These are phyloP conservation scores for Lophotriccus pileatus DNA, from an alignment of 2,797 vertebrate genomes.

Conservation along the genomic window DNA sequence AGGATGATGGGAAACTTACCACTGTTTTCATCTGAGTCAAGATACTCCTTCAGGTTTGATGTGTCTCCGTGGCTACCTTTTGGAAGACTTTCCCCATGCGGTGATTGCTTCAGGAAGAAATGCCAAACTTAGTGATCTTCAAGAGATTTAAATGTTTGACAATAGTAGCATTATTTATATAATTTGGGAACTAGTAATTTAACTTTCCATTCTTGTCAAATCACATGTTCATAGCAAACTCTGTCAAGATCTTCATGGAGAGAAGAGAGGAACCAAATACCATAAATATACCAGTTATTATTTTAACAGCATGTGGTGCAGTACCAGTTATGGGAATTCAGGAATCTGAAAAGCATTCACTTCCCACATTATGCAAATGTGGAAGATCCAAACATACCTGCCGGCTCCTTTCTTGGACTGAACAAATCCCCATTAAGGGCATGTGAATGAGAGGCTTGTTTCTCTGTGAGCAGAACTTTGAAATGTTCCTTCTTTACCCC, in stretches of 20 bases:
- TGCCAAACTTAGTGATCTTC: not conserved
- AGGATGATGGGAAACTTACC: accelerated
- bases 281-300: not conserved
- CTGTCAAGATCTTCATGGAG: not conserved
- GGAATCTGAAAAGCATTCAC: not conserved
- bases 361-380: not conserved
- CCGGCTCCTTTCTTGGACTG: not conserved
- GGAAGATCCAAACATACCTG: not conserved
- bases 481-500: not conserved
- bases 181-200: not conserved
- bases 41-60: not conserved
- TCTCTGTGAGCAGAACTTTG: not conserved
- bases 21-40: not conserved
- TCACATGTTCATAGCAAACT: not conserved
- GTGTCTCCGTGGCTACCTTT: accelerated
- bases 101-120: not conserved
- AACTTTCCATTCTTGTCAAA: not conserved
- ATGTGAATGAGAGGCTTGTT: not conserved
- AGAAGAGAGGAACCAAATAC: not conserved
- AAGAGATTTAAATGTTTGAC: not conserved
- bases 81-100: not conserved
- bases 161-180: not conserved
- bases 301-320: not conserved
- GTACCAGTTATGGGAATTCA: not conserved
- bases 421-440: not conserved